These are phyloP conservation scores for Candoia aspera DNA, from an alignment of 2,113 vertebrate species.

Conservation along the genomic window DNA sequence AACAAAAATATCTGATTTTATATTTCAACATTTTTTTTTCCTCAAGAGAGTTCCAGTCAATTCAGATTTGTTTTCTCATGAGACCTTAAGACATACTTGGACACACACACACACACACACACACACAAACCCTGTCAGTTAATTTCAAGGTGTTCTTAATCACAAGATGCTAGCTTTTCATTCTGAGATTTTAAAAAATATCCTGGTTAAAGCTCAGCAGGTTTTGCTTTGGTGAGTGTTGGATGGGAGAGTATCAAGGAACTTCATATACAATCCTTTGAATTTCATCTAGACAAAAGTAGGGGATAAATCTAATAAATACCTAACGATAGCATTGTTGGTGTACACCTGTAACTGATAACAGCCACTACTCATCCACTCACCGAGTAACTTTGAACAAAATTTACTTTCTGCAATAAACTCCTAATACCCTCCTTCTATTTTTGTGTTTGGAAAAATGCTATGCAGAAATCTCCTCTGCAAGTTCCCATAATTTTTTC, in stretches of 20 bases:
- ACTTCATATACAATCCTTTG: background rate
- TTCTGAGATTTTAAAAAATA: background rate
- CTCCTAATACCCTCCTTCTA: background rate
- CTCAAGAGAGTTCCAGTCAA: background rate
- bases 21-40: background rate
- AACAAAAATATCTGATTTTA: slow-evolving; percentile 9
- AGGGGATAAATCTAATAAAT: background rate
- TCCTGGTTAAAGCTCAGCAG: background rate
- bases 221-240: background rate
- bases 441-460: background rate
- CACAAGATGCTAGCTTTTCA: background rate
- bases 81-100: background rate
- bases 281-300: background rate
- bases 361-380: background rate
- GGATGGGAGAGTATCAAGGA: background rate
- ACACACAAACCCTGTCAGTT: background rate
- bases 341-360: background rate
- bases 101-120: background rate
- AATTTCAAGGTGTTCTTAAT: background rate
- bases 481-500: background rate
- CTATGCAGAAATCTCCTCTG: background rate
- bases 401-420: background rate
- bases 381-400: background rate
- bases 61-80: background rate
- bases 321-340: background rate